These are phyloP conservation scores for Agrilus mali DNA, from an alignment of 2,888 invertebrate genomes.

Conservation along the genomic window DNA sequence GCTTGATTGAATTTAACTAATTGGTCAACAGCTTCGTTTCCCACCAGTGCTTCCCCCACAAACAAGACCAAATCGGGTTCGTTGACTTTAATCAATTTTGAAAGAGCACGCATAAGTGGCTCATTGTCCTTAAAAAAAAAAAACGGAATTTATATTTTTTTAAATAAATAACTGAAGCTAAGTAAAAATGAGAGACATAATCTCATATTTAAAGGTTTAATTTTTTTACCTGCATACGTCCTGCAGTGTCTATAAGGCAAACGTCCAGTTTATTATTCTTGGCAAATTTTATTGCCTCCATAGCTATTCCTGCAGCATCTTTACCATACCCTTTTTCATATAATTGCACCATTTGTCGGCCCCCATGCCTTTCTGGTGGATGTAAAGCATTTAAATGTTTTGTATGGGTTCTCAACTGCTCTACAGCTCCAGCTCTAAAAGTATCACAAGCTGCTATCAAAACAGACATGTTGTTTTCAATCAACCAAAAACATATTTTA, in stretches of 20 bases:
- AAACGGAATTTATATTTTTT: not conserved
- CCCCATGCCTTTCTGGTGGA: conserved; percentile 59
- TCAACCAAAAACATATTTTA: conserved; percentile 98
- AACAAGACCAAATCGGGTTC: conserved; percentile 97
- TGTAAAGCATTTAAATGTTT: conserved; percentile 88
- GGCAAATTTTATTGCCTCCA: conserved; percentile 90
- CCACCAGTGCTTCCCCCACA: conserved; percentile 98
- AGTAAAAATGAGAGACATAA: too few species aligned
- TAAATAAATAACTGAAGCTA: too few species aligned
- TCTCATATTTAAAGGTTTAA: too few species aligned
- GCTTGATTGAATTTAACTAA: conserved; percentile 98
- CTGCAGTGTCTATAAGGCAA: conserved; percentile 96
- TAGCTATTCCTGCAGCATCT: conserved; percentile 96
- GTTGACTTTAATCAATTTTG: conserved; percentile 95
- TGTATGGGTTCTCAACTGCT: conserved; percentile 92
- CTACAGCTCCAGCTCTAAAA: conserved; percentile 97
- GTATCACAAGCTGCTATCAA: conserved; percentile 99
- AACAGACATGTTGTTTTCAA: conserved; percentile 92
- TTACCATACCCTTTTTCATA: conserved; percentile 99
- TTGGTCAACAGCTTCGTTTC: conserved; percentile 99
- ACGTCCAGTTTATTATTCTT: conserved; percentile 73
- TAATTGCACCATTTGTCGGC: conserved; percentile 75
- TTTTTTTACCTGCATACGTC: conserved; percentile 75
- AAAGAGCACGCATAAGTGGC: conserved; percentile 93
- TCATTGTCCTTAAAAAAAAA: conserved; percentile 66